These are phyloP conservation scores for Drosophila dunni DNA, from an alignment of 1,140 invertebrate genomes.

Conservation along the genomic window DNA sequence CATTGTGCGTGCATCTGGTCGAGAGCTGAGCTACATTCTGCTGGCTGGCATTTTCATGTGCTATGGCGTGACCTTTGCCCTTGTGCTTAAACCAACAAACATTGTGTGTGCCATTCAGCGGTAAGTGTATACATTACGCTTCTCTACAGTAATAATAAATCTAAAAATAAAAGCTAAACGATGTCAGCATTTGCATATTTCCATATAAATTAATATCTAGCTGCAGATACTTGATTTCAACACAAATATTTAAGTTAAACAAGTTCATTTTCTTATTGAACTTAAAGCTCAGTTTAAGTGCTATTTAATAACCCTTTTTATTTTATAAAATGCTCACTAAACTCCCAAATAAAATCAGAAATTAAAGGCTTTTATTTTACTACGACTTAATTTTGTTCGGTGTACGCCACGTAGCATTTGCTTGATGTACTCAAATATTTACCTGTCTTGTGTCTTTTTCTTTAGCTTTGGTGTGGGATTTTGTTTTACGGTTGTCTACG, in stretches of 20 bases:
- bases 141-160: not conserved
- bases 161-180: too few species aligned
- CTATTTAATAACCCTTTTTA: too few species aligned
- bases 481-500: conserved; percentile 96
- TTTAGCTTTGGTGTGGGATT: conserved; percentile 92
- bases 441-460: not conserved
- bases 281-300: too few species aligned
- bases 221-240: too few species aligned
- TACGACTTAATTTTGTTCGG: not conserved
- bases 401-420: too few species aligned
- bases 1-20: conserved; percentile 94
- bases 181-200: too few species aligned
- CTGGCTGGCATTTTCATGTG: conserved; percentile 95
- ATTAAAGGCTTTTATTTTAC: too few species aligned
- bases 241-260: too few species aligned
- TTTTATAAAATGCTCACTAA: too few species aligned
- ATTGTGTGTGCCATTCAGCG: conserved; percentile 91
- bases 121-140: conserved; percentile 85
- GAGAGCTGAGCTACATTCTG: conserved; percentile 95
- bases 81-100: conserved; percentile 91
- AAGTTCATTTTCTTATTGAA: too few species aligned
- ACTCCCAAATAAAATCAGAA: too few species aligned
- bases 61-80: conserved; percentile 93
- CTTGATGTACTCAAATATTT: not conserved
- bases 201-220: too few species aligned